phyloP scores from a whole-genome alignment of 1,140 invertebrate genomes.

The Hyles vespertilio region DNA sequence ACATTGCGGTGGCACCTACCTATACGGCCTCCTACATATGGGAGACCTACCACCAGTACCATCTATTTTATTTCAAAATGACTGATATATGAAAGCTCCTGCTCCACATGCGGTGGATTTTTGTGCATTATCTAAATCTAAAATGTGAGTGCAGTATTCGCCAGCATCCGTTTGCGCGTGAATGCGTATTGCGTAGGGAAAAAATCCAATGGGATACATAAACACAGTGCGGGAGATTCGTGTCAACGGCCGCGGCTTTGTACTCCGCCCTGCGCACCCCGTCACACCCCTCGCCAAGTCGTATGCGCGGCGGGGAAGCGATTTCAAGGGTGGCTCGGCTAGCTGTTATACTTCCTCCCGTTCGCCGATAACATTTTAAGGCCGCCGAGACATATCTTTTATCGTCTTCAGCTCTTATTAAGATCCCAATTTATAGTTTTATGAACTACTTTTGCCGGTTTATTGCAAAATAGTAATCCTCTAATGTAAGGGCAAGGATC shows the following conservation, averaged over 20 bases:
- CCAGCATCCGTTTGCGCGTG: slow-evolving; percentile 41
- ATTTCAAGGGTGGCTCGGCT: slow-evolving; percentile 54
- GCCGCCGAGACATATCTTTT: slow-evolving; percentile 52
- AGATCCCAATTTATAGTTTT: not conserved
- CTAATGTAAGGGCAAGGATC: no score
- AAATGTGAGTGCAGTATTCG: slow-evolving; percentile 52
- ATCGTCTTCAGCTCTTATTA: slow-evolving; percentile 32
- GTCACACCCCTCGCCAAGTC: slow-evolving; percentile 13
- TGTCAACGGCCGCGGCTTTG: slow-evolving; percentile 64
- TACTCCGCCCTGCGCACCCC: slow-evolving; percentile 27
- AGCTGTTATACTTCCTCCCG: slow-evolving; percentile 32
- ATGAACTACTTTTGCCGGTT: no score
- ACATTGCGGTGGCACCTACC: no score
- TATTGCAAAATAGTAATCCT: no score
- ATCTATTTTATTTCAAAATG: slow-evolving; percentile 1
- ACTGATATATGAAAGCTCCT: not conserved
- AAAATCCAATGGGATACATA: slow-evolving; percentile 63
- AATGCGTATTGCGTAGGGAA: slow-evolving; percentile 53
- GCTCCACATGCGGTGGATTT: no score
- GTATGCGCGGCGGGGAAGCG: slow-evolving; percentile 33
- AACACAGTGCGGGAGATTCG: slow-evolving; percentile 62
- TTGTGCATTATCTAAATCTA: slow-evolving; percentile 19
- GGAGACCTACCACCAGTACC: no score
- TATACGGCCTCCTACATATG: no score
- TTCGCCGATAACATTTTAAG: slow-evolving; percentile 58